These are phyloP conservation scores for Brachyistius frenatus DNA, from an alignment of 2,113 vertebrate species.

Conservation along the genomic window DNA sequence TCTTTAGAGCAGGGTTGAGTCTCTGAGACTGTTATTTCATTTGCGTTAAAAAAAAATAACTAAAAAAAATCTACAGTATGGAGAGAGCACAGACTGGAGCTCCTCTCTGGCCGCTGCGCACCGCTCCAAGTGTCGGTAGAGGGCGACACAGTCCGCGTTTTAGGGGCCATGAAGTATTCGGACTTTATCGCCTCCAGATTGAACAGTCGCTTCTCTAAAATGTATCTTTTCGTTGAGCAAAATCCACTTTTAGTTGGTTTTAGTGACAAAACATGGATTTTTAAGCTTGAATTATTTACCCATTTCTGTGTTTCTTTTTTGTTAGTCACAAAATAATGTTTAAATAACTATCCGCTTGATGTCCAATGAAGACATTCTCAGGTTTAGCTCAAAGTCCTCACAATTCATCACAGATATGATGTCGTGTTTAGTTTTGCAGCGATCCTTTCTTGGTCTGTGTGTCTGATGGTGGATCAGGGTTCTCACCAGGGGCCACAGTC, in stretches of 20 bases:
- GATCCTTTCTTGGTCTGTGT: slow-evolving; percentile 15
- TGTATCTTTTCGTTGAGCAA: background rate
- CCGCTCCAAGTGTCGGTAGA: slow-evolving; percentile 51
- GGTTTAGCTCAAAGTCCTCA: background rate
- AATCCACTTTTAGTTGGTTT: no score
- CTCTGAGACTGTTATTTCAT: background rate
- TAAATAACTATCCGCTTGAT: background rate
- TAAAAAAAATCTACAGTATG: background rate
- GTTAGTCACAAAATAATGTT: no score
- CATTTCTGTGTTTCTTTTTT: background rate
- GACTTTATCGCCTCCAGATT: background rate
- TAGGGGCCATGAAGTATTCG: background rate
- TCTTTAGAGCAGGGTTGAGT: background rate
- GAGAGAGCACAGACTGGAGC: background rate
- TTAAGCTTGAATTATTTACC: no score
- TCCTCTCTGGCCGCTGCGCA: background rate
- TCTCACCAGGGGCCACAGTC: slow-evolving; percentile 2
- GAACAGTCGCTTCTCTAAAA: background rate
- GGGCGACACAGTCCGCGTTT: slow-evolving; percentile 78
- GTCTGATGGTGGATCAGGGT: slow-evolving; percentile 40
- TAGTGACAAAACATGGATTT: no score
- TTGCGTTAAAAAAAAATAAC: background rate
- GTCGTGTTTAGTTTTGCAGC: slow-evolving; percentile 16
- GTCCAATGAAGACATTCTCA: background rate
- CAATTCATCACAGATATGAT: slow-evolving; percentile 27